A percentile compares a stretch with the other conserved stretches of the same genome.
Conservation (phyloP, 2,888 invertebrate genomes). For the Athrips mouffetella region DNA sequence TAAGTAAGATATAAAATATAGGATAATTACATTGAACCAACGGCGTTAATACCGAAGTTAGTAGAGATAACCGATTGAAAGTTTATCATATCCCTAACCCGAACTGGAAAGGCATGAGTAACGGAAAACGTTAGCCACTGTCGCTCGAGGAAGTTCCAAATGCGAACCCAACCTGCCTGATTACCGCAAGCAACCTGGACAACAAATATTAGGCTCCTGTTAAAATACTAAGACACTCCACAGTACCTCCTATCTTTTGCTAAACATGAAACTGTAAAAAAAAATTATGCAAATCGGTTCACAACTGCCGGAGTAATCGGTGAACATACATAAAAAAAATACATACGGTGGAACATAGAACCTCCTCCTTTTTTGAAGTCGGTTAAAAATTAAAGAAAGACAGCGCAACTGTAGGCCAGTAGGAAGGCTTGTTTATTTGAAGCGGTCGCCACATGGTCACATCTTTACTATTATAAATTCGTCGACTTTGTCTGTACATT, state of each 20-base stretch:
- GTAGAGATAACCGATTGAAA: slow-evolving; percentile 41
- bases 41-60: slow-evolving; percentile 34
- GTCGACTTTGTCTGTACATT: too few species aligned
- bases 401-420: too few species aligned
- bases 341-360: too few species aligned
- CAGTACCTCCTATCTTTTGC: too few species aligned
- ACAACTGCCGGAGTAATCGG: too few species aligned
- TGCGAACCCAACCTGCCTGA: slow-evolving; percentile 57
- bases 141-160: slow-evolving; percentile 58
- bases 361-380: too few species aligned
- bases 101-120: slow-evolving; percentile 52
- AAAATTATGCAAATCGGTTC: not conserved
- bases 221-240: not conserved
- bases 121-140: slow-evolving; percentile 63
- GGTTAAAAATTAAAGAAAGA: too few species aligned
- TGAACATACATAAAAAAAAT: too few species aligned
- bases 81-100: slow-evolving; percentile 43
- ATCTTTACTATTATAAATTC: too few species aligned
- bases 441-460: too few species aligned
- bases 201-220: not conserved
- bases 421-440: too few species aligned
- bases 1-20: not conserved
- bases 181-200: slow-evolving; percentile 50
- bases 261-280: not conserved
- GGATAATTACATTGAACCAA: slow-evolving; percentile 50